Percentiles rank a stretch among this genome's conserved stretches.
Evolutionary conservation across 2,888 invertebrate genomes (phyloP).

Genomic region (Drosophila limbata): DNA sequence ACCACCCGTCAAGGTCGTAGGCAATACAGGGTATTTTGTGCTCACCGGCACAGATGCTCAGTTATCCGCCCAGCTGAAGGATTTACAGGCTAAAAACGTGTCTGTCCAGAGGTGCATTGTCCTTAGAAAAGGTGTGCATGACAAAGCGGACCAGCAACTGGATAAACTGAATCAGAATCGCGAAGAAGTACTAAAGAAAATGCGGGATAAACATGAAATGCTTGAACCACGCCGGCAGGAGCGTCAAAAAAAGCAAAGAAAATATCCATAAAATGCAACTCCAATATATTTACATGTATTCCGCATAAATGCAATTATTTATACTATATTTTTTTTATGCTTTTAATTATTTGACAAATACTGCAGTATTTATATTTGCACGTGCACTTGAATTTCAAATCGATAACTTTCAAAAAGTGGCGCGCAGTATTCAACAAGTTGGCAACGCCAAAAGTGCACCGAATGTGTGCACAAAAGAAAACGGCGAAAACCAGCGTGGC

Average conservation of each 20-base stretch:
- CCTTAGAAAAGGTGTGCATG: conserved; percentile 24
- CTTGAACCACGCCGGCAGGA: conserved; percentile 19
- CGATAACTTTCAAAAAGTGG: conserved; percentile 34
- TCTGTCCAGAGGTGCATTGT: conserved; percentile 1
- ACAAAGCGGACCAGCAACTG: conserved; percentile 50
- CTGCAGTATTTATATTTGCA: conserved; percentile 11
- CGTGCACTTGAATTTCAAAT: conserved; percentile 31
- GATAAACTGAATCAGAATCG: conserved; percentile 27
- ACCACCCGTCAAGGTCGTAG: conserved; percentile 30
- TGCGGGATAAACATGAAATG: conserved; percentile 37
- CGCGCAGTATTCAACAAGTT: conserved; percentile 45
- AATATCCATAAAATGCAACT: conserved; percentile 15
- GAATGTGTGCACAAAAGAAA: conserved; percentile 36
- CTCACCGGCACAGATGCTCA: conserved; percentile 50
- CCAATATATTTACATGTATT: background rate
- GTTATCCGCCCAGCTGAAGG: conserved; percentile 34
- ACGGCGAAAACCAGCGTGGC: conserved; percentile 69
- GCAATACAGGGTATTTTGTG: conserved; percentile 57
- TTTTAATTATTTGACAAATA: background rate
- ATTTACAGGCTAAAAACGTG: conserved; percentile 30
- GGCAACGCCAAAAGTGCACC: conserved; percentile 64
- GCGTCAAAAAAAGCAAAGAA: conserved; percentile 13
- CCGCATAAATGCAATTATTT: too few species aligned
- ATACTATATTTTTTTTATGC: background rate
- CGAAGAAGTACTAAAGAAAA: conserved; percentile 32